Evolutionary conservation across 2,113 vertebrate genomes (phyloP).

Genomic region (Pseudorasbora parva): DNA sequence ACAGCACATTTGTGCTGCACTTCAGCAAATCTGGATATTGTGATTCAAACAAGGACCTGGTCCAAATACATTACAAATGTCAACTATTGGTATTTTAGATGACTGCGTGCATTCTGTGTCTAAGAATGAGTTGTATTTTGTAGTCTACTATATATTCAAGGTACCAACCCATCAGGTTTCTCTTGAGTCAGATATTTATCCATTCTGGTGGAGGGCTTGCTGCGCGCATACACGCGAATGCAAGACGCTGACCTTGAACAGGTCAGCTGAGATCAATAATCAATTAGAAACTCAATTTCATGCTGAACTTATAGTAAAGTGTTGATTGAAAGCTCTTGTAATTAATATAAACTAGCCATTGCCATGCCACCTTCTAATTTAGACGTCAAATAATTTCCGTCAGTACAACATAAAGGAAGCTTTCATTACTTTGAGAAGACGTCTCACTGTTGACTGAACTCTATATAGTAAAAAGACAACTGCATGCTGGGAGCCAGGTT

Average conservation of each 20-base stretch:
- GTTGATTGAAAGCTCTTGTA: neutral
- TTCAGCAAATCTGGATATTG: conserved; percentile 12
- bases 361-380: neutral
- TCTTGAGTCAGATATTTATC: neutral
- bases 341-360: conserved; percentile 10
- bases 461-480: neutral
- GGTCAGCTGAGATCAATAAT: conserved; percentile 25
- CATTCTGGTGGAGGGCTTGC: too few species aligned
- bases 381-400: neutral
- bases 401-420: conserved; percentile 11
- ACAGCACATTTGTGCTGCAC: neutral
- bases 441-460: conserved; percentile 23
- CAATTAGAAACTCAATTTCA: neutral
- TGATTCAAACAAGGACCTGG: neutral
- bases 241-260: neutral
- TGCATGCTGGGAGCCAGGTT: conserved; percentile 37
- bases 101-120: neutral
- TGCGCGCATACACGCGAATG: neutral
- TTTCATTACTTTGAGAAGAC: neutral
- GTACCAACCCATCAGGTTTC: neutral
- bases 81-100: neutral
- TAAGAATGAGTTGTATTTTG: neutral
- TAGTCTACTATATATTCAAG: neutral
- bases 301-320: neutral
- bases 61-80: conserved; percentile 4